Evolutionary conservation across 2,113 vertebrate species (phyloP), one percentile per base, ranked within the genome.

Genomic region (Alligator sinensis): DNA sequence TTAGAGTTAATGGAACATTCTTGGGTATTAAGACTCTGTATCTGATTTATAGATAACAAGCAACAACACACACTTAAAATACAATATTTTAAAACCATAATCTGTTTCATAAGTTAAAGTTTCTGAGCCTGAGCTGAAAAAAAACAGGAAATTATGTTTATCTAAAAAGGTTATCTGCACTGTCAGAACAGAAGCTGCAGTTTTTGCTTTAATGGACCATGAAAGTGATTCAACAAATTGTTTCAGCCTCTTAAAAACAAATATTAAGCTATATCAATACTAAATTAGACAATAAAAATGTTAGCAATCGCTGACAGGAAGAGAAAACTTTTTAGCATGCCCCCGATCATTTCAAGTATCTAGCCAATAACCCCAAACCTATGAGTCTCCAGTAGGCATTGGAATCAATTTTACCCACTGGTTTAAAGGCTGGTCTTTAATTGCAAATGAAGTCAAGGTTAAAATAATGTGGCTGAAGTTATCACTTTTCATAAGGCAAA

Each of bases 1-100:
- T 98, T 96, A 94, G 96, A 98, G 92, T 96, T 96, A 97, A 97
- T 80, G n/a, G 94, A 97, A 98, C 96, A 95, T 98, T 97, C 96
- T 97, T 94, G 87, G 90, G 94, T 96, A 98, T 97, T 96, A 96
- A 97, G 95, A 91, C 80, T 96, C 96, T 94, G 95, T 93, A 74
- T 96, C 96, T 97, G 97, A 98, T 98, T 97, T 97, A 96, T 86
- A 98, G 92, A 95, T 96, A 98, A 95, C 93, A 97, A 97, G 95
- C 89, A 98, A 97, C 95, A 93, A 92, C 89, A 87, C 89, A 91
- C 95, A 91, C 87, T 96, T 96, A 97, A 97, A 97, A 96, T 94
- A 94, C 84, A 83, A 91, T 96, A 95, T 97, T 97, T 97, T 96
- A 93, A 93, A 95, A 97, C 89, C 1, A 0, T 93, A 96, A 96